These are phyloP conservation scores for Machaerirhynchus nigripectus DNA, from an alignment of 2,113 vertebrate genomes.

Conservation along the genomic window DNA sequence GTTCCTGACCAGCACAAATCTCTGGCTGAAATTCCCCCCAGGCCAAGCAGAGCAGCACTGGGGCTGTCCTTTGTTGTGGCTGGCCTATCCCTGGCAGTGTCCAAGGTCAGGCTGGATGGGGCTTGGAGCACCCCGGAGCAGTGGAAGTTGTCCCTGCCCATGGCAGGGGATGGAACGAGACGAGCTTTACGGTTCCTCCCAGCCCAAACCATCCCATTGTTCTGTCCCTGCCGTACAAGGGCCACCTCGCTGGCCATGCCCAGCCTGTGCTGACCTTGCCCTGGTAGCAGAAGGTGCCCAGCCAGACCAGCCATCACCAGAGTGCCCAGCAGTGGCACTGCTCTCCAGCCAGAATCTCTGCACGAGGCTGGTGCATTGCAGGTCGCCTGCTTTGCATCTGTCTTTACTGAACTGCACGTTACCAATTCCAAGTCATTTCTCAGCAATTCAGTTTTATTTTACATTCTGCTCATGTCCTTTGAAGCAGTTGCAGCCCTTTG, in stretches of 20 bases:
- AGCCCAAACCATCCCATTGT: background rate
- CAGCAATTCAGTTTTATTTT: background rate
- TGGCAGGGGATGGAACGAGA: background rate
- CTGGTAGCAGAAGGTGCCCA: background rate
- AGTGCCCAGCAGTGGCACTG: background rate
- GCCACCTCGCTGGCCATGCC: background rate
- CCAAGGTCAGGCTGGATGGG: fast-evolving
- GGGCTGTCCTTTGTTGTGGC: background rate
- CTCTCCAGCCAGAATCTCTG: background rate
- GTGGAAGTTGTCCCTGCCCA: background rate
- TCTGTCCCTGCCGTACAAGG: background rate
- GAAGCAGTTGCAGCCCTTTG: background rate
- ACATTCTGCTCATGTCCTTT: background rate
- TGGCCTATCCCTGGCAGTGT: background rate
- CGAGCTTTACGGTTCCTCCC: background rate
- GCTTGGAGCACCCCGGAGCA: fast-evolving
- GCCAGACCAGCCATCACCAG: fast-evolving
- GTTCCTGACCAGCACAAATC: background rate
- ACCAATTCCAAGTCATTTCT: background rate
- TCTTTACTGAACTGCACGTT: background rate
- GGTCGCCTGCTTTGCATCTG: background rate
- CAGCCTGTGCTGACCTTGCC: background rate
- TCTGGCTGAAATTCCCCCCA: background rate
- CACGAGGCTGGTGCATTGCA: background rate
- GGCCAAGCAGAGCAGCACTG: background rate